These are phyloP conservation scores for Danio choprae DNA, from an alignment of 2,797 vertebrate species.

Conservation along the genomic window DNA sequence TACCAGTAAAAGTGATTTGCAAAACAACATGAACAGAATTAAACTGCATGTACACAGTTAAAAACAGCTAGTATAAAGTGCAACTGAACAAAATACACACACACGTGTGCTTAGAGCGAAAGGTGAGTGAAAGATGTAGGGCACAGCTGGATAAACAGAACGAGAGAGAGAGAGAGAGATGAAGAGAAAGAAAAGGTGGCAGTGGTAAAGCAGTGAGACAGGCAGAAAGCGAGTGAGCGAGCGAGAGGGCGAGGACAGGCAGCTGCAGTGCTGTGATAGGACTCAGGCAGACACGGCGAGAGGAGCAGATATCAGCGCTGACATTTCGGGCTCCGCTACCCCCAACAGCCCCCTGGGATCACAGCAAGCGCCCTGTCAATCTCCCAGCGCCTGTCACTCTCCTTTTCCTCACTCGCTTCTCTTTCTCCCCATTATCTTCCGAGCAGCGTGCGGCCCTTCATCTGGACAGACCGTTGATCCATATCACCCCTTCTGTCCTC, in stretches of 20 bases:
- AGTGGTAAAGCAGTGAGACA: conserved; percentile 25
- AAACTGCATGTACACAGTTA: too few species aligned
- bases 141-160: conserved; percentile 21
- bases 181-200: conserved; percentile 8
- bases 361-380: conserved; percentile 78
- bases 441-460: conserved; percentile 69
- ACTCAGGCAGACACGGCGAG: conserved; percentile 64
- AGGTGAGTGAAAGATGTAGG: conserved; percentile 33
- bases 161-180: background rate
- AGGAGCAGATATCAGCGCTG: conserved; percentile 78
- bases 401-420: conserved; percentile 33
- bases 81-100: too few species aligned
- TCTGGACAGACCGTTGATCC: conserved; percentile 64
- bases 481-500: conserved; percentile 78
- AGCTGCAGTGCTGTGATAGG: conserved; percentile 78
- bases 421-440: conserved; percentile 47
- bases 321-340: conserved; percentile 85
- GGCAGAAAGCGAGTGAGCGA: conserved; percentile 36
- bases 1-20: too few species aligned
- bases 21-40: too few species aligned
- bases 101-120: background rate
- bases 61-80: too few species aligned
- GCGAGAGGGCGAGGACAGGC: conserved; percentile 64
- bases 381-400: conserved; percentile 79
- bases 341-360: conserved; percentile 78